phyloP scores from a whole-genome alignment of 2,888 invertebrate genomes.

The Lasioglossum zephyrum region DNA sequence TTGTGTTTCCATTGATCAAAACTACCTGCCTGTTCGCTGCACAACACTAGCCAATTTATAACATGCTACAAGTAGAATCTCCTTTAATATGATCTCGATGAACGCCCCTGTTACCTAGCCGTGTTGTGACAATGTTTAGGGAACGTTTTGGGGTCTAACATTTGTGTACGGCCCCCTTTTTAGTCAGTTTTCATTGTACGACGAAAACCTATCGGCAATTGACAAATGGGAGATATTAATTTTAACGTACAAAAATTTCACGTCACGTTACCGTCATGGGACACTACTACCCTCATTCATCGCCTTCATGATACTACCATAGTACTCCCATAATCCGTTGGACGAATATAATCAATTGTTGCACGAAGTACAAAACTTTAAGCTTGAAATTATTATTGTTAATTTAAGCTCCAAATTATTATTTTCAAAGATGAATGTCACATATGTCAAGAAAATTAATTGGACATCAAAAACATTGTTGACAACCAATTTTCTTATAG shows the following conservation, averaged over 20 bases:
- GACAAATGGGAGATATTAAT: constrained; percentile 82
- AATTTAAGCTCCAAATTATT: not conserved
- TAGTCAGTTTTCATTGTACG: constrained; percentile 56
- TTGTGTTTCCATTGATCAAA: not conserved
- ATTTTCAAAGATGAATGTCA: not conserved
- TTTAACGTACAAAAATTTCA: constrained; percentile 67
- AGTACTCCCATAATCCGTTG: constrained; percentile 37
- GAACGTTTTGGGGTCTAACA: constrained; percentile 77
- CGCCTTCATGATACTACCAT: constrained; percentile 44
- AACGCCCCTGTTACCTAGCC: constrained; percentile 70
- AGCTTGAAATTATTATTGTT: not conserved
- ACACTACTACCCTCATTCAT: constrained; percentile 49
- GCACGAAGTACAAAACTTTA: not conserved
- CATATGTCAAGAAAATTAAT: not conserved
- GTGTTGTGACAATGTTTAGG: constrained; percentile 82
- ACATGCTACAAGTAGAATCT: constrained; percentile 77
- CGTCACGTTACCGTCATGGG: constrained; percentile 43
- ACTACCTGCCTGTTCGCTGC: constrained; percentile 69
- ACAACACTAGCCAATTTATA: constrained; percentile 75
- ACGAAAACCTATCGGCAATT: constrained; percentile 68
- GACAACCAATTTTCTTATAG: not conserved
- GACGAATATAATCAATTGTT: constrained; percentile 54
- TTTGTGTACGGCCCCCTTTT: constrained; percentile 68
- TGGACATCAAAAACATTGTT: not conserved
- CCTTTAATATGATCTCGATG: constrained; percentile 67